phyloP scores from a whole-genome alignment of 2,888 invertebrate species.

The Melinaea menophilus region DNA sequence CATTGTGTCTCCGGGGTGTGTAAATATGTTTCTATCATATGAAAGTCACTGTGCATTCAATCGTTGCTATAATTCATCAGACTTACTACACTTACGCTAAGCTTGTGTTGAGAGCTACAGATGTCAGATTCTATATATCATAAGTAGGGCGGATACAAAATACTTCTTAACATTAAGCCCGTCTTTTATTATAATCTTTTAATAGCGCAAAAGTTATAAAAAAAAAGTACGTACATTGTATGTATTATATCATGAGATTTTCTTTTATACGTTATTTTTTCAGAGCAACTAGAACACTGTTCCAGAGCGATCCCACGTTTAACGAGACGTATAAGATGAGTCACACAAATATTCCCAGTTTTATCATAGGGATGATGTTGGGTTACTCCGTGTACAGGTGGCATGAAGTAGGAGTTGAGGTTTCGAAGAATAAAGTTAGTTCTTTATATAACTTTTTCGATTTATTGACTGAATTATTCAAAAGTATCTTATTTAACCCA shows the following conservation, averaged over 20 bases:
- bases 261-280: neutral
- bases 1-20: neutral
- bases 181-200: too few species aligned
- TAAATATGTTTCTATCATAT: neutral
- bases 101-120: too few species aligned
- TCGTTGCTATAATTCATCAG: neutral
- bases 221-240: neutral
- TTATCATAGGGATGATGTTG: conserved; percentile 41
- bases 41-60: neutral
- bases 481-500: neutral
- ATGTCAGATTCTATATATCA: too few species aligned
- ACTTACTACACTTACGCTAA: neutral
- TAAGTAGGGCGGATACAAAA: too few species aligned
- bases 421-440: conserved; percentile 35
- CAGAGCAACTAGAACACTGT: conserved; percentile 32
- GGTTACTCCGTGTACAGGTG: conserved; percentile 42
- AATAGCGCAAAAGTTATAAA: neutral
- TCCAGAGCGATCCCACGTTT: conserved; percentile 38
- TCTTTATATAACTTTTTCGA: neutral
- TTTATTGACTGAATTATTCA: neutral
- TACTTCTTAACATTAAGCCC: too few species aligned
- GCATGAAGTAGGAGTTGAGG: conserved; percentile 35
- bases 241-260: too few species aligned
- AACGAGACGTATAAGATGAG: conserved; percentile 44
- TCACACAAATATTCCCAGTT: conserved; percentile 46